Base-by-base conservation (phyloP, 2,797 vertebrate genomes). In the Phylloscopus collybita region DNA sequence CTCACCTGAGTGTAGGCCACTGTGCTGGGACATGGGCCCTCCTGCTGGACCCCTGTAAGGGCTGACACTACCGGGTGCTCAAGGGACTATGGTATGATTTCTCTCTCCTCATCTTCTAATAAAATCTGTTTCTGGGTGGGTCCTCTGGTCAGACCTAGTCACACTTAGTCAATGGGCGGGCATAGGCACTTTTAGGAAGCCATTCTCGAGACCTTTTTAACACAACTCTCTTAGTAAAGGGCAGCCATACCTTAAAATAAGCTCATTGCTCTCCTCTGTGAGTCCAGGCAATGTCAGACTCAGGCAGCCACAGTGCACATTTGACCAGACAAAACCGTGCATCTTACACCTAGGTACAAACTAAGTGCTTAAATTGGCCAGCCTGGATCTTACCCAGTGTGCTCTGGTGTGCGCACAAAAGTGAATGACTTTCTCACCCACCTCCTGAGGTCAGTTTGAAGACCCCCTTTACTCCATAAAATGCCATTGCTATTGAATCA, bases 401-500 rank as follows among this genome's bases (percentile, higher is more conserved):
- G 30, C 42, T 75, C 38, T 25, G 6, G 13, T 16, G 13, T 47
- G 10, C 6, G 32, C 7, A 32, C 30, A 67, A 66, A 80, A 79
- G 27, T 23, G 88, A 87, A 60, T 19, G 9, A 40, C 40, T 81
- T 93, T 65, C 81, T 92, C 7, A 4, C 75, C 34, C 36, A 38
- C 45, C 22, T 90, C 90, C 76, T 2, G 11, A 87, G 88, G 88
- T 91, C 90, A 79, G 74, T 83, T 85, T 38, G 50, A 92, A 92
- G 86, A 64, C 54, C 47, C 11, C n/a, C 19, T 51, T 34, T 20
- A 59, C 47, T 82, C 93, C 38, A 16, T 53, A 92, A 96, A 96
- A 95, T 87, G 81, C 47, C 65, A 56, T 61, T 62, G 30, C 74
- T 86, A n/a, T 88, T 94, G 87, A 93, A 90, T 95, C 72, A 54